phyloP scores from a whole-genome alignment of 1,140 invertebrate genomes.

The Drosophila tristis region DNA sequence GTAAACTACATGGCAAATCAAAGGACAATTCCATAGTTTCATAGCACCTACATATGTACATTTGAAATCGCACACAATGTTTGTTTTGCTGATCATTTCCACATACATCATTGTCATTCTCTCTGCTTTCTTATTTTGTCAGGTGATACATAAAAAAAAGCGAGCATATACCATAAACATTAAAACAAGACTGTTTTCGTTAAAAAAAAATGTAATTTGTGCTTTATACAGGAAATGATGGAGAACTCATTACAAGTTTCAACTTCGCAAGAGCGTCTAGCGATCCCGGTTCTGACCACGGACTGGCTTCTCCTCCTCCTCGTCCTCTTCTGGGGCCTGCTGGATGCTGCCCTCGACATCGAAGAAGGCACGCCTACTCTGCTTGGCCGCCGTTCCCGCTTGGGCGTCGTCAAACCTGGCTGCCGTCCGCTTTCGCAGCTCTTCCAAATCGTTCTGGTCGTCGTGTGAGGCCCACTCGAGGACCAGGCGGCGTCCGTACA shows the following conservation, averaged over 20 bases:
- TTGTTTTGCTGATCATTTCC: too few species aligned
- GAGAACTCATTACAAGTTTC: neutral
- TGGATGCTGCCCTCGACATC: slow-evolving; percentile 52
- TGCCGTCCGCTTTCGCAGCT: slow-evolving; percentile 94
- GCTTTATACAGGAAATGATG: neutral
- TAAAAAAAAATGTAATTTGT: slow-evolving; percentile 1
- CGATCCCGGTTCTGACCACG: neutral
- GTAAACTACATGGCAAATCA: too few species aligned
- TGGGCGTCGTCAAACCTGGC: slow-evolving; percentile 54
- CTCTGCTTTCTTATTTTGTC: too few species aligned
- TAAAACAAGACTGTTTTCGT: neutral
- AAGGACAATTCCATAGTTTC: too few species aligned
- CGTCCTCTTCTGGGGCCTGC: slow-evolving; percentile 35
- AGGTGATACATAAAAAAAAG: too few species aligned
- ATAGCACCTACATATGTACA: too few species aligned
- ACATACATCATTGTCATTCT: too few species aligned
- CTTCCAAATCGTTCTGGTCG: slow-evolving; percentile 91
- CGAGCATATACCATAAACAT: too few species aligned
- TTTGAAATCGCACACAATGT: too few species aligned
- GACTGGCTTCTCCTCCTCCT: slow-evolving; percentile 19
- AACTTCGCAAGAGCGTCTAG: neutral
- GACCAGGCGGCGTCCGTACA: slow-evolving; percentile 97
- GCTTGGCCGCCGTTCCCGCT: slow-evolving; percentile 44
- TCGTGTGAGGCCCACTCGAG: slow-evolving; percentile 96
- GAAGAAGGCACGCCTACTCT: slow-evolving; percentile 67